Percentiles rank a stretch among this genome's conserved stretches.
Conservation (phyloP, 1,140 invertebrate species). For the Saxidomus purpurata region DNA sequence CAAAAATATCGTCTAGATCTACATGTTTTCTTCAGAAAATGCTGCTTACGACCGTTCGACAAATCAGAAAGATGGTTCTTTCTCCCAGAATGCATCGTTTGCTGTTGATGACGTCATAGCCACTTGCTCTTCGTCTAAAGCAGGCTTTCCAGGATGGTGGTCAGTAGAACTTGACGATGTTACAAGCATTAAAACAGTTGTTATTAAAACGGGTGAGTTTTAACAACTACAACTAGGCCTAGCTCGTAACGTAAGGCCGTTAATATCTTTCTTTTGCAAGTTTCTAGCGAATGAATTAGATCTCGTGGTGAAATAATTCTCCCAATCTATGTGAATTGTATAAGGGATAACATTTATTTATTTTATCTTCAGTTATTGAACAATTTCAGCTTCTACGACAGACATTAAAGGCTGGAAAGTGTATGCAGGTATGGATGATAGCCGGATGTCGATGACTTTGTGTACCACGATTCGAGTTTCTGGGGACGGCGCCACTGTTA, state of each 20-base stretch:
- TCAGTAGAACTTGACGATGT: conserved; percentile 33
- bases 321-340: too few relatives aligned
- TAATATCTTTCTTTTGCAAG: too few relatives aligned
- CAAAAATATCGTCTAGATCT: too few relatives aligned
- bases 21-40: conserved; percentile 58
- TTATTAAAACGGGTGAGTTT: conserved; percentile 17
- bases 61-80: conserved; percentile 24
- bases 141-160: conserved; percentile 57
- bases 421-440: conserved; percentile 44
- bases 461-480: conserved; percentile 30
- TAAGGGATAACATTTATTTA: too few relatives aligned
- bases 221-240: too few relatives aligned
- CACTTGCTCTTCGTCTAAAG: conserved; percentile 35
- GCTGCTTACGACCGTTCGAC: conserved; percentile 33
- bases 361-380: too few relatives aligned
- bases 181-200: background rate
- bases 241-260: too few relatives aligned
- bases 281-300: too few relatives aligned
- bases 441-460: conserved; percentile 26
- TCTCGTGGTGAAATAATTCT: too few relatives aligned
- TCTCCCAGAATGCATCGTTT: conserved; percentile 11
- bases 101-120: conserved; percentile 51
- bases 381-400: conserved; percentile 3
- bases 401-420: conserved; percentile 37
- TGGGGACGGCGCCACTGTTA: conserved; percentile 1